Evolutionary conservation across 2,113 vertebrate genomes (phyloP).

Genomic region (Paratilapia polleni): DNA sequence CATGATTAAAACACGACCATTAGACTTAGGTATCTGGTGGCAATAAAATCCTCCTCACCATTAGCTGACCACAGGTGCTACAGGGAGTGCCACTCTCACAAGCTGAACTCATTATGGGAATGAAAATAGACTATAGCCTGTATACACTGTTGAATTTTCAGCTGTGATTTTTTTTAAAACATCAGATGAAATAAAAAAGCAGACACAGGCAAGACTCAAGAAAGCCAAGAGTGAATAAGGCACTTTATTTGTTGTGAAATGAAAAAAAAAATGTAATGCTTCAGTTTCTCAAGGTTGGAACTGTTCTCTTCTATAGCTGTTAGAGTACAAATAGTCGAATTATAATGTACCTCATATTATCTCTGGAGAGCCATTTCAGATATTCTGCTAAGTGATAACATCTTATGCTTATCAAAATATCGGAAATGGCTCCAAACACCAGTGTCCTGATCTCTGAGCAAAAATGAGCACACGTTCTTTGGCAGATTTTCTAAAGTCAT

Average conservation of each 20-base stretch:
- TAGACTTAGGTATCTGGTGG: background rate
- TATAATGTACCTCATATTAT: background rate
- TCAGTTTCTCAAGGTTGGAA: background rate
- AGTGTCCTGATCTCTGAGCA: background rate
- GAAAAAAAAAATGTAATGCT: background rate
- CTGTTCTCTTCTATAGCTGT: background rate
- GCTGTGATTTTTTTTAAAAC: background rate
- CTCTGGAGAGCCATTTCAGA: background rate
- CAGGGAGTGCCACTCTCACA: conserved; percentile 1
- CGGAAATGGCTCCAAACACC: background rate
- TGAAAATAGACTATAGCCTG: background rate
- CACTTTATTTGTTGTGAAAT: background rate
- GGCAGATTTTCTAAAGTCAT: background rate
- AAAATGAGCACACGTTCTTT: background rate
- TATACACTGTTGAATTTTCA: background rate
- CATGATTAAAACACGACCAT: background rate
- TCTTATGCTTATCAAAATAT: background rate
- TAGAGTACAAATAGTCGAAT: background rate
- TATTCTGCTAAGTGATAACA: background rate
- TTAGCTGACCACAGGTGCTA: conserved; percentile 7
- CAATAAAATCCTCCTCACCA: conserved; percentile 5
- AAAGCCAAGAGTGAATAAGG: background rate
- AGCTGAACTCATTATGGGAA: background rate
- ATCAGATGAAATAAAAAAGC: background rate
- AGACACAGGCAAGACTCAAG: background rate